Base-by-base conservation (phyloP, 2,797 vertebrate species). In the Alosa sapidissima region DNA sequence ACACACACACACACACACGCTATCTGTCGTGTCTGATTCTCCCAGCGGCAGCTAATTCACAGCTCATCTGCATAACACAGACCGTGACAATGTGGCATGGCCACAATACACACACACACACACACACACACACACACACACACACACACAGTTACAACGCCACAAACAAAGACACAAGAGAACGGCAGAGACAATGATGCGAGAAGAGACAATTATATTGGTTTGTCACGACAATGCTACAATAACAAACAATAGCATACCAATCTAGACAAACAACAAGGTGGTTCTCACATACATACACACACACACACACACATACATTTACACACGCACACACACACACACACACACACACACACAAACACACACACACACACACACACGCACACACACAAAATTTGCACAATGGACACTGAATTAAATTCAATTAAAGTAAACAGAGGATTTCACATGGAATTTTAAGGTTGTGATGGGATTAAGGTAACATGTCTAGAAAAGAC, bases 1-100 rank as follows among this genome's bases (percentile, higher is more conserved):
- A 51, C 52, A 16, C 81, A 82, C n/a, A 83, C 87, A 81, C 84
- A 85, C 36, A 65, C 83, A 72, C 84, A 82, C 83, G 87, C 21
- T 33, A 33, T 72, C 65, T 72, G 65, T 72, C 65, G 13, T 72
- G 65, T 72, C 28, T 72, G 28, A 72, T 72, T 72, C 28, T 36
- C 65, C 13, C 65, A 33, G 33, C 28, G 28, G 65, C 65, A 14
- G 3, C 3, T 72, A 72, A 72, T 72, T 33, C 28, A 11, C 13
- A 24, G 24, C 65, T 72, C 65, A 72, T 72, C 65, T 72, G 65
- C 65, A 72, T 33, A 72, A 72, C 65, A 72, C 65, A 72, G 65
- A 72, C 65, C 28, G 65, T 72, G 65, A 72, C 65, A 41, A 72
- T 72, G 28, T 33, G 65, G 28, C 28, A 28, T 72, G 33, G 65